Evolutionary conservation across 2,797 vertebrate genomes (phyloP).

Genomic region (Microctenopoma stevenorrisi): DNA sequence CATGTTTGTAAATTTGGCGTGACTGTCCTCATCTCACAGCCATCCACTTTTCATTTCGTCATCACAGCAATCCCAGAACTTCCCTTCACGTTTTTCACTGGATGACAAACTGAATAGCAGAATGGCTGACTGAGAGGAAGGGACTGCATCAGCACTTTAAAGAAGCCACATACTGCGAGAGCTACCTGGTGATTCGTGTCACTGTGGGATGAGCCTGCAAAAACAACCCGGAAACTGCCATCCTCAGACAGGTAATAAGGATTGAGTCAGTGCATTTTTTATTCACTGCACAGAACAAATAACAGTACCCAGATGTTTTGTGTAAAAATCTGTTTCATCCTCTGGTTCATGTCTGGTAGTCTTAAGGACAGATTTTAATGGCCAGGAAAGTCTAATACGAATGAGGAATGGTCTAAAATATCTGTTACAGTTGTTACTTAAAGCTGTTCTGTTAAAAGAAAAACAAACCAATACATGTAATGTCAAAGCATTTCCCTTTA

Average conservation of each 20-base stretch:
- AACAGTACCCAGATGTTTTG: neutral
- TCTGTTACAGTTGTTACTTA: no score
- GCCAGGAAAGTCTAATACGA: neutral
- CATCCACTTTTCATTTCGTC: slow-evolving; percentile 35
- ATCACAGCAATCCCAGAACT: slow-evolving; percentile 23
- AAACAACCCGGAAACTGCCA: slow-evolving; percentile 1
- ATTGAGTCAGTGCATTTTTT: neutral
- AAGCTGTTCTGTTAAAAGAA: no score
- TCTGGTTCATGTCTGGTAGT: neutral
- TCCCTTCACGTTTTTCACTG: slow-evolving; percentile 22
- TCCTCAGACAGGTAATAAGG: neutral
- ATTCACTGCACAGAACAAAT: neutral
- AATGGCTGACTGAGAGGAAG: slow-evolving; percentile 14
- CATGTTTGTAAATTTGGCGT: slow-evolving; percentile 48
- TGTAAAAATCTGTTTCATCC: neutral
- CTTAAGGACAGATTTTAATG: neutral
- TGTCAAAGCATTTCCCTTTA: no score
- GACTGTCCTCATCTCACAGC: slow-evolving; percentile 41
- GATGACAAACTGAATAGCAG: slow-evolving; percentile 21
- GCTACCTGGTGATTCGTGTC: slow-evolving; percentile 6
- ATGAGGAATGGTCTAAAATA: neutral
- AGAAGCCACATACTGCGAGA: slow-evolving; percentile 25
- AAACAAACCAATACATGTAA: no score
- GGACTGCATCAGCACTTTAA: slow-evolving; percentile 39
- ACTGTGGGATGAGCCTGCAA: neutral